Percentiles rank a stretch among this genome's conserved stretches.
These are phyloP conservation scores for Syngnathus rostellatus DNA, from an alignment of 2,797 vertebrate species.

Conservation along the genomic window DNA sequence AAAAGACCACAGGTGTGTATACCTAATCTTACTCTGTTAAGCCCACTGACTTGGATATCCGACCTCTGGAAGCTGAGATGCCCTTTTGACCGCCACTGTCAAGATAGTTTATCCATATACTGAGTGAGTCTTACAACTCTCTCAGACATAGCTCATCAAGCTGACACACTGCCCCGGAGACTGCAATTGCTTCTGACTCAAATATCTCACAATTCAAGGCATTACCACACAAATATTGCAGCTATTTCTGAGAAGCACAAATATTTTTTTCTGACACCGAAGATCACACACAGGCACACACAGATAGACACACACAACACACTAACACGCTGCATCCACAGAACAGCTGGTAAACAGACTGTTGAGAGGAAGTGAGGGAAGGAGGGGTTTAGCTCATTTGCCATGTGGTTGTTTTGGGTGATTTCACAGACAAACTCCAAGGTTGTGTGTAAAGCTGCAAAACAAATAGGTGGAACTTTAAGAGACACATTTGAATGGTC, in stretches of 20 bases:
- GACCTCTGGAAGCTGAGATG: conserved; percentile 25
- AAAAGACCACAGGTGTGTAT: conserved; percentile 11
- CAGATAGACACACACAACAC: not conserved
- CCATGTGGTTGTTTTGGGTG: not conserved
- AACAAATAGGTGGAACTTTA: conserved; percentile 13
- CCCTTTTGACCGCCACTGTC: conserved; percentile 18
- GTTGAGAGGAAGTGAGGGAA: not conserved
- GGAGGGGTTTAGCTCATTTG: not conserved
- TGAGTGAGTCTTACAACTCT: conserved; percentile 18
- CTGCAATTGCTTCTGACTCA: conserved; percentile 25
- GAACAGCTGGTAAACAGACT: conserved; percentile 3
- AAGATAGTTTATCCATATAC: conserved; percentile 26
- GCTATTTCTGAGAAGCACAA: conserved; percentile 7
- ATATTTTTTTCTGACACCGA: conserved; percentile 8
- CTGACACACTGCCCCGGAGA: conserved; percentile 23
- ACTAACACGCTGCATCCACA: not conserved
- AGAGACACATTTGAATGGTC: not conserved
- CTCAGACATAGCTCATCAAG: conserved; percentile 19
- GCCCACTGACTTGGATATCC: conserved; percentile 13
- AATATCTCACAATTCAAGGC: conserved; percentile 21
- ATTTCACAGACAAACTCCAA: conserved; percentile 17
- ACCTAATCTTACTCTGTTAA: not conserved
- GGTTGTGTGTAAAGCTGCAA: conserved; percentile 11
- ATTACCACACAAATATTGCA: conserved; percentile 9
- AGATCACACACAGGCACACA: conserved; percentile 12